Evolutionary conservation across 2,113 vertebrate species (phyloP), one percentile per base, ranked within the genome.

Genomic region (Tyto alba): DNA sequence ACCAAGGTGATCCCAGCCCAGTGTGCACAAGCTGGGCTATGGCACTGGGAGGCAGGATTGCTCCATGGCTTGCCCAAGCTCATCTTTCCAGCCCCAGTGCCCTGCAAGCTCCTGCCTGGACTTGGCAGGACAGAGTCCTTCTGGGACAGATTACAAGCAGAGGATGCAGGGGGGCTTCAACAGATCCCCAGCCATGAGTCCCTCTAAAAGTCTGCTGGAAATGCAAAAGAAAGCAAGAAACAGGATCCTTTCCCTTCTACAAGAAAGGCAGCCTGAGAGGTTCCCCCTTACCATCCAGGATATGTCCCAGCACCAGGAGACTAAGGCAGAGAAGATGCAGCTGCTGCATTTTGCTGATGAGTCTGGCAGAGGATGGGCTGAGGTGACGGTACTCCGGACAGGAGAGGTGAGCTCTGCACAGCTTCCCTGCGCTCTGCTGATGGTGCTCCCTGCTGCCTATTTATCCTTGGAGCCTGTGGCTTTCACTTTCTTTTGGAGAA

Each of bases 401-500:
- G 69, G 57, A 94, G 84, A 80, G 25, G 67, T 69, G 85, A 91
- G 71, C 25, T 73, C 77, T 66, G 53, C 45, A 55, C 89, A 41
- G 72, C 79, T 90, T 93, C 67, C 23, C 41, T 69, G 45, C 0
- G 0, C 34, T 93, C 62, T 89, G 52, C 40, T 48, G 56, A n/a
- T 76, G 23, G 26, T 72, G 15, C 25, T 91, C 13, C 22, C 16
- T 0, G 0, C 57, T 68, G 87, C 56, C 83, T 96, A 89, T 97
- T 96, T 97, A 96, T 73, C 48, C 53, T 75, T 84, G 52, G n/a
- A 89, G 89, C 21, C 19, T 0, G 5, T 34, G 66, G 40, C 91
- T 97, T 97, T 97, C 96, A 91, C 66, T 96, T 96, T 96, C 96
- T 79, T 76, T 89, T n/a, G 20, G 40, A 59, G 17, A 56, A 38